phyloP scores from a whole-genome alignment of 2,797 vertebrate genomes.

The Melanotaenia parkinsoni region DNA sequence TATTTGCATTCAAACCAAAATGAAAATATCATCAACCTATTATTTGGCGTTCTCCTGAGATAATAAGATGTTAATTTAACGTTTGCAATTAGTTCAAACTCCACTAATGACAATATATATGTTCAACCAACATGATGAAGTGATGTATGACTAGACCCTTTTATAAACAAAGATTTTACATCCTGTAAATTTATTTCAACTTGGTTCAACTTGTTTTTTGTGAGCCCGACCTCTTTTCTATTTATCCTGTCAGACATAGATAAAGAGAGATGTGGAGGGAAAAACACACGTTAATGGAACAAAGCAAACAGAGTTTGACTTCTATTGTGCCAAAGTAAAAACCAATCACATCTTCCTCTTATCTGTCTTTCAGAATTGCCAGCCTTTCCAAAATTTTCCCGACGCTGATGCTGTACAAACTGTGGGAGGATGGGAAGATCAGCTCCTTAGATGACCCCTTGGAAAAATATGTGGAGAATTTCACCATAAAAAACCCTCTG shows the following conservation, averaged over 20 bases:
- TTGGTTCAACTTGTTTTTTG: background rate
- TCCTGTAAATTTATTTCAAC: background rate
- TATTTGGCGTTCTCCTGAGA: no score
- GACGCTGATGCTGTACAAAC: slow-evolving; percentile 91
- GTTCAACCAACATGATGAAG: no score
- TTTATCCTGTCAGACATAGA: background rate
- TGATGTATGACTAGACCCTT: no score
- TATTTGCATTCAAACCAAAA: background rate
- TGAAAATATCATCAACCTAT: no score
- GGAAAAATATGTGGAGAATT: slow-evolving; percentile 90
- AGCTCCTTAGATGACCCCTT: slow-evolving; percentile 92
- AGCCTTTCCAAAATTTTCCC: slow-evolving; percentile 97
- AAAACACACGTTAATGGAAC: background rate
- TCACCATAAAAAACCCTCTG: slow-evolving; percentile 93
- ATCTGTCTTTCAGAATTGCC: slow-evolving; percentile 85
- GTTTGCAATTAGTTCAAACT: no score
- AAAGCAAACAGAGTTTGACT: background rate
- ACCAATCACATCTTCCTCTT: background rate
- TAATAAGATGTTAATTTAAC: no score
- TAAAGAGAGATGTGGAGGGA: background rate
- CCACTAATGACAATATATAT: no score
- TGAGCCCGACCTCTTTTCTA: background rate
- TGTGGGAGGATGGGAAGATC: slow-evolving; percentile 95
- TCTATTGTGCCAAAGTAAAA: background rate
- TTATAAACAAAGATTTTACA: background rate